Base-by-base conservation (phyloP, 2,113 vertebrate species). In the Oxyura jamaicensis region DNA sequence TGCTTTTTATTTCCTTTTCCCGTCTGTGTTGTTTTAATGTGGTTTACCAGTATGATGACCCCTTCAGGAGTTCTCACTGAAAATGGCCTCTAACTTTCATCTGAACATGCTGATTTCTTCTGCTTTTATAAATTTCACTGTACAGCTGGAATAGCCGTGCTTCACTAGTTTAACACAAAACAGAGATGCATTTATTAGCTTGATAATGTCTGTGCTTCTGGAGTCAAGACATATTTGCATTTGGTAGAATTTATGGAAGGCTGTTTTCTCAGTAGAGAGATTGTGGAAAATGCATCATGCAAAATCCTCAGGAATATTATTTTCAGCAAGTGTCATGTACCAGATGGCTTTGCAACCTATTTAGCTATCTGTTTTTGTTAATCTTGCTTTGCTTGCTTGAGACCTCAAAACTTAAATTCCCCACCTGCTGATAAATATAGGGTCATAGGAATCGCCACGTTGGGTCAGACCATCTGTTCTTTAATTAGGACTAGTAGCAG, bases 401-500 rank as follows among this genome's bases (percentile, higher is more conserved):
- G 73, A 83, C 88, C 74, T 95, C 48, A 50, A 74, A 94, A 95
- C 56, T 83, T 91, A 71, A 93, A 93, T 97, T 97, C 29, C 42
- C 52, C 60, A 95, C 88, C 73, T 96, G 88, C 90, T 90, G 83
- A 86, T 88, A 88, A 93, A 83, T 90, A 36, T 0, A 84, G 88
- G 93, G 86, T 95, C 85, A 48, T 39, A 95, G 83, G 68, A 96
- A 78, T 83, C 90, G 60, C 48, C 8, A 1, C 86, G 28, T 60
- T 86, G 73, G 90, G 68, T 96, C 90, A 94, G 79, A 75, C 92
- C 83, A 90, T 93, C 91, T 96, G 92, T 81, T 81, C 59, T 83
- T 96, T 91, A 94, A 95, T 96, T 88, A 88, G 68, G 41, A 83
- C 8, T 83, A 81, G 35, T 52, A 95, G n/a, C 85, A 96, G 90